Evolutionary conservation across 2,888 invertebrate species (phyloP).

Genomic region (Eurois occulta): DNA sequence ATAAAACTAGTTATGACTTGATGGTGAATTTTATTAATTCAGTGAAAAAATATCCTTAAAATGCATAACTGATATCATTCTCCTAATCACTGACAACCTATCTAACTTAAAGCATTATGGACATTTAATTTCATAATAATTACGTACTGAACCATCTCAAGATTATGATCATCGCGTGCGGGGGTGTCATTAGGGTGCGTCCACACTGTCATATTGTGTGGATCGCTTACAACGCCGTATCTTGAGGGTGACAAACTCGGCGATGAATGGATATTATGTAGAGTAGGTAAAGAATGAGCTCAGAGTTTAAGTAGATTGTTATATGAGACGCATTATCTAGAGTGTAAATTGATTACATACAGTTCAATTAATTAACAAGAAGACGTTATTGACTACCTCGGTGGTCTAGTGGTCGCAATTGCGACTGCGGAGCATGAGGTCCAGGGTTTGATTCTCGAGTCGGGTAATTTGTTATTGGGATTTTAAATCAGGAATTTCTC

Average conservation of each 20-base stretch:
- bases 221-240: slow-evolving; percentile 57
- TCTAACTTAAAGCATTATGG: slow-evolving; percentile 19
- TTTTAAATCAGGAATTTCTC: no score
- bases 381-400: no score
- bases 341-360: no score
- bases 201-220: slow-evolving; percentile 76
- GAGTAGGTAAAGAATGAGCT: slow-evolving; percentile 23
- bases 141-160: slow-evolving; percentile 71
- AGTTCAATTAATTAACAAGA: no score
- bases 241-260: slow-evolving; percentile 54
- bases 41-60: not conserved
- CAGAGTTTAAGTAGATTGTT: slow-evolving; percentile 7
- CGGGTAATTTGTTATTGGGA: no score
- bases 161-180: slow-evolving; percentile 80
- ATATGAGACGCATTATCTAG: not conserved
- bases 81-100: not conserved
- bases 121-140: slow-evolving; percentile 58
- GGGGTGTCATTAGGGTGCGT: slow-evolving; percentile 79
- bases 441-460: no score
- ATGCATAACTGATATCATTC: slow-evolving; percentile 18
- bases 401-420: no score
- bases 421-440: no score
- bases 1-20: not conserved
- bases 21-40: not conserved
- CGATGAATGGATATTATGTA: slow-evolving; percentile 40